phyloP scores from a whole-genome alignment of 1,140 invertebrate genomes.

The Caerostris darwini region DNA sequence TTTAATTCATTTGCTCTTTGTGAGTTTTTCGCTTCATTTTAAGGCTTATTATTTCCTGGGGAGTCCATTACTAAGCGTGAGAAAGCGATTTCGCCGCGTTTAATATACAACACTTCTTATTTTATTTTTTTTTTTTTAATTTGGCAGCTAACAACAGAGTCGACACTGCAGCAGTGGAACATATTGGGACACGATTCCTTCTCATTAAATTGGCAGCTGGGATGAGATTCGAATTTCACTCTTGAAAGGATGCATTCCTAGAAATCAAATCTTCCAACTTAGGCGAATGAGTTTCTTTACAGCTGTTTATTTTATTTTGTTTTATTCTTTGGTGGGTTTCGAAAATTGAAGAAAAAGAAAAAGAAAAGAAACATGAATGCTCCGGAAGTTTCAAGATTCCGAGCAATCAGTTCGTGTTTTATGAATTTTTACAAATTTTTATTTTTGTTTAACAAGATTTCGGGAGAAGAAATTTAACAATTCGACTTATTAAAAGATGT shows the following conservation, averaged over 20 bases:
- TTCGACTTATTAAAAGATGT: not conserved
- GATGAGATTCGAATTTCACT: slow-evolving; percentile 5
- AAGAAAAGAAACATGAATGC: not conserved
- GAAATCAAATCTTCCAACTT: slow-evolving; percentile 14
- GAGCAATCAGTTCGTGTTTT: not conserved
- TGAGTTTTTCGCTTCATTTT: slow-evolving; percentile 48
- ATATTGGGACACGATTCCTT: slow-evolving; percentile 47
- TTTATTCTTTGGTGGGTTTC: too few relatives aligned
- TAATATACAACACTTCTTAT: slow-evolving; percentile 28
- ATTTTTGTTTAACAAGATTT: not conserved
- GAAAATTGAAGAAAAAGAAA: not conserved
- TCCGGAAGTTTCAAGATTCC: not conserved
- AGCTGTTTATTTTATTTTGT: not conserved
- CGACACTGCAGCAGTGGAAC: not conserved
- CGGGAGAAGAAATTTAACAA: not conserved
- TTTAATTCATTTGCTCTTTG: slow-evolving; percentile 59
- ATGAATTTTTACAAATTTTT: not conserved
- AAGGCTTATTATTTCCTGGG: slow-evolving; percentile 58
- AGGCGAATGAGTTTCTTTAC: not conserved
- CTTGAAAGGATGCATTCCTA: not conserved
- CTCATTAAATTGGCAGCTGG: slow-evolving; percentile 56
- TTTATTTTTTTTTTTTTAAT: slow-evolving; percentile 62
- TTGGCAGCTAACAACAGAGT: slow-evolving; percentile 36
- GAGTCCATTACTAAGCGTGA: slow-evolving; percentile 55
- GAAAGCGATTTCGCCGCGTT: slow-evolving; percentile 30